Conservation (phyloP, 1,140 invertebrate genomes). For the Apocrypta bakeri region DNA sequence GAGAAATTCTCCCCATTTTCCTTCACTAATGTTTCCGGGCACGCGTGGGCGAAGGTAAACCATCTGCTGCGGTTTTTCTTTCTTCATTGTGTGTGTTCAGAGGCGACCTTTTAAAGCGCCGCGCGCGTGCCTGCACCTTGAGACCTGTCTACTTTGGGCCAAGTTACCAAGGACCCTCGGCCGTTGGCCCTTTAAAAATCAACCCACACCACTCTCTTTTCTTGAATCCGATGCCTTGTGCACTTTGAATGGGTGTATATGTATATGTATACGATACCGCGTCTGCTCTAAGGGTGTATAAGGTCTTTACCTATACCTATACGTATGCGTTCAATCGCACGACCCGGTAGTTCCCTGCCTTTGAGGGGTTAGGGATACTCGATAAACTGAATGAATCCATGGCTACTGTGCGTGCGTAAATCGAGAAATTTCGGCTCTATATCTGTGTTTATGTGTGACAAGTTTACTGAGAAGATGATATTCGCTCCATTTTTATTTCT, state of each 20-base stretch:
- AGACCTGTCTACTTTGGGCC: conserved; percentile 61
- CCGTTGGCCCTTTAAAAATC: conserved; percentile 61
- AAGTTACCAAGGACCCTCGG: conserved; percentile 64
- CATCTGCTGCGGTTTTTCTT: conserved; percentile 57
- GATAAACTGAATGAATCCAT: conserved; percentile 21
- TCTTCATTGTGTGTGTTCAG: conserved; percentile 32
- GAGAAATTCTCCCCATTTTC: not conserved
- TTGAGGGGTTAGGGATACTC: not conserved
- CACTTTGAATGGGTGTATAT: conserved; percentile 33
- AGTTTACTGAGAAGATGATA: conserved; percentile 21
- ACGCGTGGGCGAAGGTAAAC: conserved; percentile 52
- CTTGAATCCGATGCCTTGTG: conserved; percentile 27
- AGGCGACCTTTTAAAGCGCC: conserved; percentile 65
- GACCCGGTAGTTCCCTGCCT: not conserved
- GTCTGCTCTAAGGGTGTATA: too few species aligned
- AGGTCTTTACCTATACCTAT: too few species aligned
- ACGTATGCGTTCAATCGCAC: not conserved
- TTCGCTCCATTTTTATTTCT: conserved; percentile 31
- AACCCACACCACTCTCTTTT: conserved; percentile 45
- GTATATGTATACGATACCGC: too few species aligned
- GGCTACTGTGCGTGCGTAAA: not conserved
- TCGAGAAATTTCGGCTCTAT: not conserved
- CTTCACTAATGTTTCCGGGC: conserved; percentile 45
- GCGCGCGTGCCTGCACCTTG: conserved; percentile 60
- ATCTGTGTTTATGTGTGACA: not conserved